Percentiles rank a stretch among this genome's conserved stretches.
phyloP scores from a whole-genome alignment of 2,888 invertebrate species.

The Caenorhabditis angaria region DNA sequence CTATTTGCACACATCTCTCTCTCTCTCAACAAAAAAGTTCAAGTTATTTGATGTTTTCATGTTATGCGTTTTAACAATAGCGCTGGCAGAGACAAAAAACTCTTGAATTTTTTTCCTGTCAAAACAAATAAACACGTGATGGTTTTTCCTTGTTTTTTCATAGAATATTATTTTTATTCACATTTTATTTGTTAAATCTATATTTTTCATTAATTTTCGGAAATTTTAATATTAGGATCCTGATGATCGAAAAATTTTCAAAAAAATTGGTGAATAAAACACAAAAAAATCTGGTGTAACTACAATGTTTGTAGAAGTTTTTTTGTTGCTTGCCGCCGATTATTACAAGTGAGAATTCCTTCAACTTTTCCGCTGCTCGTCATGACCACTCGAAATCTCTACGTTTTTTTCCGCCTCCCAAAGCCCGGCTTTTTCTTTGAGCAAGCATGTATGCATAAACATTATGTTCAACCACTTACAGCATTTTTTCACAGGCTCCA shows the following conservation, averaged over 20 bases:
- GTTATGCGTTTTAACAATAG: background rate
- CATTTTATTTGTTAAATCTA: too few relatives aligned
- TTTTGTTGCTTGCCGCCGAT: slow-evolving; percentile 10
- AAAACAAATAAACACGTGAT: background rate
- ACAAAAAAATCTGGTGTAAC: background rate
- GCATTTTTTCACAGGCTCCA: background rate
- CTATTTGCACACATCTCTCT: background rate
- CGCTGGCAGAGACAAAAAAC: background rate
- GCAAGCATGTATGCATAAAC: slow-evolving; percentile 7
- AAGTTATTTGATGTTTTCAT: slow-evolving; percentile 4
- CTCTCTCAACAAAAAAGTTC: slow-evolving; percentile 1
- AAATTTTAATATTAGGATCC: too few relatives aligned
- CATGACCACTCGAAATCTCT: slow-evolving; percentile 45
- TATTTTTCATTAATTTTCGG: too few relatives aligned
- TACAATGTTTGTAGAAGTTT: too few relatives aligned
- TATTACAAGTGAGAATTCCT: slow-evolving; percentile 43
- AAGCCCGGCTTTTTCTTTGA: slow-evolving; percentile 18
- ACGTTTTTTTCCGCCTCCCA: slow-evolving; percentile 20
- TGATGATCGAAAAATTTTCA: too few relatives aligned
- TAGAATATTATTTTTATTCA: too few relatives aligned
- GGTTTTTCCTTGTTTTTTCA: background rate
- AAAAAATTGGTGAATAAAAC: background rate
- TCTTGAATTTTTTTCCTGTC: background rate
- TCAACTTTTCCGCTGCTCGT: slow-evolving; percentile 34
- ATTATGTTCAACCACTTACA: background rate